Percentiles rank a stretch among this genome's conserved stretches.
Conservation (phyloP, 2,797 vertebrate species). For the Taenioides sp. region DNA sequence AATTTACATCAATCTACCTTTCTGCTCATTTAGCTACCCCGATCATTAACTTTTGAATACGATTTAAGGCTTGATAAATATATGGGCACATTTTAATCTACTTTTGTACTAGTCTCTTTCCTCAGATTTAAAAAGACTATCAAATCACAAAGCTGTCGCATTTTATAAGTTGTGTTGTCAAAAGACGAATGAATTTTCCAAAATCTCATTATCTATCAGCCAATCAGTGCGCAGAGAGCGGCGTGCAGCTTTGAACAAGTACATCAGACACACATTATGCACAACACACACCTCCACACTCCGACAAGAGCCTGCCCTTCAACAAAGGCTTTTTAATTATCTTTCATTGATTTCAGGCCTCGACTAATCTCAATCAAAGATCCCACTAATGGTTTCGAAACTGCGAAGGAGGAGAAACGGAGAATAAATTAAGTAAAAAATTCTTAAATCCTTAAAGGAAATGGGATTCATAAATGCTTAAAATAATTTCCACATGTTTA, state of each 20-base stretch:
- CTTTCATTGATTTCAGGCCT: constrained; percentile 70
- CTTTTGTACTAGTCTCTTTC: neutral
- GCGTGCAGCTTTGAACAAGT: constrained; percentile 20
- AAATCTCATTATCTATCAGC: constrained; percentile 23
- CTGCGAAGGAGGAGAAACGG: constrained; percentile 39
- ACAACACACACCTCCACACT: constrained; percentile 46
- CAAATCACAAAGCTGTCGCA: neutral
- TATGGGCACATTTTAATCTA: constrained; percentile 1
- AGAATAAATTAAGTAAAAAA: constrained; percentile 41
- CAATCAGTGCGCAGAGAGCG: constrained; percentile 16
- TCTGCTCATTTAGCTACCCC: constrained; percentile 19
- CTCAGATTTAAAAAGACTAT: neutral
- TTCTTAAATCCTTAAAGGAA: constrained; percentile 44
- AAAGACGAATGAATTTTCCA: constrained; percentile 18
- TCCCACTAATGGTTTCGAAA: constrained; percentile 66
- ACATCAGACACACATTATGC: constrained; percentile 27
- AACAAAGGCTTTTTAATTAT: constrained; percentile 73
- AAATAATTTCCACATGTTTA: constrained; percentile 26
- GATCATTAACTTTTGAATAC: constrained; percentile 11
- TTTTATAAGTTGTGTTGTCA: constrained; percentile 5
- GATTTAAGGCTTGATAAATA: constrained; percentile 10
- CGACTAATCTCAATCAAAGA: constrained; percentile 72
- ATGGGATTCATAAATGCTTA: constrained; percentile 18
- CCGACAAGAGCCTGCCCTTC: constrained; percentile 61
- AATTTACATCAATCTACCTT: constrained; percentile 29